Evolutionary conservation across 2,888 invertebrate genomes (phyloP), one percentile per base, ranked within the genome.

Genomic region (Rotaria socialis): DNA sequence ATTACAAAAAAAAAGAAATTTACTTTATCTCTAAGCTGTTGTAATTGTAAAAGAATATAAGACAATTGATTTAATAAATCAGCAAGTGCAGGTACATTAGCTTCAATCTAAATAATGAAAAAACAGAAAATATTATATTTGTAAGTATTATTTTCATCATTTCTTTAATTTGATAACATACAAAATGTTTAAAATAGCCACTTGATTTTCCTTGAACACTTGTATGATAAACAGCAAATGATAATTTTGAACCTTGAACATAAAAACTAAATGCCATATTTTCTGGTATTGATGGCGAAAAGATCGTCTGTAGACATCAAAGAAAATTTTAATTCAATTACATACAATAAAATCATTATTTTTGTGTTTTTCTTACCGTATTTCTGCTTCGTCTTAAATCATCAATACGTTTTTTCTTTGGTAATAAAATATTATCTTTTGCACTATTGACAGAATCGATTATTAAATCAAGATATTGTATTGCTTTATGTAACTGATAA

Each of bases 211-310:
- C 35, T 19, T 67, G 67, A 14, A 67, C 35, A 67, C 67, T 67
- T 35, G 67, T 67, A 35, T 67, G 67, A 67, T 67, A 67, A 19
- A 67, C 27, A 67, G 67, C 67, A 67, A 67, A 67, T 6, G 67
- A 67, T 19, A 67, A 16, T 67, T 67, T 67, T 7, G 67, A 67
- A 35, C 67, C 67, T 67, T 67, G 67, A 14, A 67, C 35, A 35
- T 67, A 67, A 67, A 67, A 67, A 67, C 67, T 67, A 67, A 67
- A 67, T 67, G 67, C 67, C 16, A 67, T 41, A 19, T 67, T 67
- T 41, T 67, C 67, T 16, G 67, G 67, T 35, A 67, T 41, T 19
- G 27, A 14, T 19, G 67, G 67, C 19, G 35, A 19, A 35, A 67
- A 67, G 19, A 67, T 67, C 6, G 67, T 14, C 67, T 67, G 35